These are phyloP conservation scores for Erythrocercus mccallii DNA, from an alignment of 2,113 vertebrate genomes.

Conservation along the genomic window DNA sequence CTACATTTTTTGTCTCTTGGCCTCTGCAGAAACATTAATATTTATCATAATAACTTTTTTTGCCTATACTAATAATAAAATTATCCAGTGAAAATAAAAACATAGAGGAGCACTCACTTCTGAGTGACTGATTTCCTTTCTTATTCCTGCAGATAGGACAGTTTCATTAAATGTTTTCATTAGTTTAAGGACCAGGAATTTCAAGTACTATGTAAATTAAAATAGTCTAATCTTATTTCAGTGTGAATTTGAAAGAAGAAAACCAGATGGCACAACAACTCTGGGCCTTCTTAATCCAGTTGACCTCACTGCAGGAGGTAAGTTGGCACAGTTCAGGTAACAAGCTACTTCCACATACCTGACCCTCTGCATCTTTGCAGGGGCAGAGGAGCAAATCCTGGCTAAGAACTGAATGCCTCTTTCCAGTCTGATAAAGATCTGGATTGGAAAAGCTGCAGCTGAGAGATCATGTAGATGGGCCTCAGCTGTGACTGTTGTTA, in stretches of 20 bases:
- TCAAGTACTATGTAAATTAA: not conserved
- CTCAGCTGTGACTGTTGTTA: not conserved
- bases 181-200: not conserved
- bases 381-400: not conserved
- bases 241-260: constrained; percentile 90
- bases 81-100: not conserved
- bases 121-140: not conserved
- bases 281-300: constrained; percentile 88
- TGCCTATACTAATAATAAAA: not conserved
- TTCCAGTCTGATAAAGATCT: not conserved
- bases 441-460: not conserved
- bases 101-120: not conserved
- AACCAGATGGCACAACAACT: constrained; percentile 90
- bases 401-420: not conserved
- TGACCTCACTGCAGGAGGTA: constrained; percentile 86
- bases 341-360: not conserved
- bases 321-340: not conserved
- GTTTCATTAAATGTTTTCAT: not conserved
- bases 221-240: constrained; percentile 58
- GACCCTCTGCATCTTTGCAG: not conserved
- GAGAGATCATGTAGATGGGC: accelerated
- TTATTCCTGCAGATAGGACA: not conserved
- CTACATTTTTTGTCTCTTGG: not conserved
- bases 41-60: not conserved
- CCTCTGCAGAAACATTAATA: not conserved